A percentile compares a stretch with the other conserved stretches of the same genome.
phyloP scores from a whole-genome alignment of 2,888 invertebrate species.

The Gibbula magus region DNA sequence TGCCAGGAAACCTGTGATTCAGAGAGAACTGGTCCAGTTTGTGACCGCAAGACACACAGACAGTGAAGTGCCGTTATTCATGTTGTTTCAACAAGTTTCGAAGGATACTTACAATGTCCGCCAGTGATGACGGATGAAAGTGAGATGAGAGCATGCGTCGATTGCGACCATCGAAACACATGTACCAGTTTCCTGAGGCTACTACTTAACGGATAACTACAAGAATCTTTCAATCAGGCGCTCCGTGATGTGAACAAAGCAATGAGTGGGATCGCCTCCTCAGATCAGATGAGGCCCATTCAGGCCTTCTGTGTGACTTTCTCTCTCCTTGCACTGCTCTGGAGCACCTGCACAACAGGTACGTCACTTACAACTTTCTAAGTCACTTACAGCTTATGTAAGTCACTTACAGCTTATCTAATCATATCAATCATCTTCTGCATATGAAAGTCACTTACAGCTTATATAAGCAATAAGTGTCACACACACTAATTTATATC shows the following conservation, averaged over 20 bases:
- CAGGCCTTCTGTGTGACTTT: conserved; percentile 16
- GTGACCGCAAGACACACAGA: too few relatives aligned
- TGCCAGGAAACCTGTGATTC: too few relatives aligned
- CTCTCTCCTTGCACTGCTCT: neutral
- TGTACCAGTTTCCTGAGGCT: neutral
- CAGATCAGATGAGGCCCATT: conserved; percentile 7
- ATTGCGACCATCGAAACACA: neutral
- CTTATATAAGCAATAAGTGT: too few relatives aligned
- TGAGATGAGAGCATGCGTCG: neutral
- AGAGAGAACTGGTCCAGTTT: too few relatives aligned
- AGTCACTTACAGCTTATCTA: too few relatives aligned
- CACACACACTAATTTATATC: too few relatives aligned
- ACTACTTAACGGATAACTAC: conserved; percentile 13
- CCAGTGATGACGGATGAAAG: neutral
- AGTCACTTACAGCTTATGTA: neutral
- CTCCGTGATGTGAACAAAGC: conserved; percentile 21
- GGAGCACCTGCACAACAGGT: conserved; percentile 20
- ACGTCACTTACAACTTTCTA: neutral
- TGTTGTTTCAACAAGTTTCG: too few relatives aligned
- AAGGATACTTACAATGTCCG: neutral
- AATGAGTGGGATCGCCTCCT: conserved; percentile 2
- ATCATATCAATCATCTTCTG: too few relatives aligned
- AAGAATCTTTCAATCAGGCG: too few relatives aligned
- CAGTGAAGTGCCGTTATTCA: too few relatives aligned
- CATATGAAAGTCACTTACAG: too few relatives aligned